Conservation (phyloP, 37 sponge, comb jelly and placozoan genomes). For the Mnemiopsis leidyi region DNA sequence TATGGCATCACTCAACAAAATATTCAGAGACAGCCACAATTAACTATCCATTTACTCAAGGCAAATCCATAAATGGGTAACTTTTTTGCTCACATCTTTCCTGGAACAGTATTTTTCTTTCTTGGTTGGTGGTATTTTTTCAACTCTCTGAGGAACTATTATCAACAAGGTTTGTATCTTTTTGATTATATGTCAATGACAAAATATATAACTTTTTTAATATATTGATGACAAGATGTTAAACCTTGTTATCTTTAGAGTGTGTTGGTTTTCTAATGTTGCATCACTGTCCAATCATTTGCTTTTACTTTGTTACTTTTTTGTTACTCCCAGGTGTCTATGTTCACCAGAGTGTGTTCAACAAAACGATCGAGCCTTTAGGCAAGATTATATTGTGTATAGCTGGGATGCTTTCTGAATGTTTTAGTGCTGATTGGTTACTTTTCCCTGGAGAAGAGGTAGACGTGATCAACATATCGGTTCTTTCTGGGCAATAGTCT, state of each 20-base stretch:
- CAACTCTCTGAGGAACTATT: not conserved
- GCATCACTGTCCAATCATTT: not conserved
- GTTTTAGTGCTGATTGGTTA: constrained; percentile 20
- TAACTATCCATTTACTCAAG: no score
- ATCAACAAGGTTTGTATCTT: not conserved
- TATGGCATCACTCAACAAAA: no score
- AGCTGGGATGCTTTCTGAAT: constrained; percentile 28
- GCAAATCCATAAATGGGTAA: no score
- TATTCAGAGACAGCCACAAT: no score
- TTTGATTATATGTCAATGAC: not conserved
- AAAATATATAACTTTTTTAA: no score
- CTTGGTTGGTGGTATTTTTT: constrained; percentile 33
- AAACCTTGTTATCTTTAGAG: no score
- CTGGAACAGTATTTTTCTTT: constrained; percentile 4
- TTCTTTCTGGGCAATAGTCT: not conserved
- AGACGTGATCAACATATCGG: not conserved
- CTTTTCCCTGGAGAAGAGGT: not conserved
- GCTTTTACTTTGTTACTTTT: not conserved
- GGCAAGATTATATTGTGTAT: constrained; percentile 16
- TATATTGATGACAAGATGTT: no score
- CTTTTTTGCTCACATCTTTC: constrained; percentile 30
- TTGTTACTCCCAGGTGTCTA: not conserved
- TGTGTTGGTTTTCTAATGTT: no score
- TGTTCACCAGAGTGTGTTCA: not conserved
- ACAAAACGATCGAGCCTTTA: not conserved